Conservation (phyloP, 2,113 vertebrate genomes). For the Oryzias woworae region DNA sequence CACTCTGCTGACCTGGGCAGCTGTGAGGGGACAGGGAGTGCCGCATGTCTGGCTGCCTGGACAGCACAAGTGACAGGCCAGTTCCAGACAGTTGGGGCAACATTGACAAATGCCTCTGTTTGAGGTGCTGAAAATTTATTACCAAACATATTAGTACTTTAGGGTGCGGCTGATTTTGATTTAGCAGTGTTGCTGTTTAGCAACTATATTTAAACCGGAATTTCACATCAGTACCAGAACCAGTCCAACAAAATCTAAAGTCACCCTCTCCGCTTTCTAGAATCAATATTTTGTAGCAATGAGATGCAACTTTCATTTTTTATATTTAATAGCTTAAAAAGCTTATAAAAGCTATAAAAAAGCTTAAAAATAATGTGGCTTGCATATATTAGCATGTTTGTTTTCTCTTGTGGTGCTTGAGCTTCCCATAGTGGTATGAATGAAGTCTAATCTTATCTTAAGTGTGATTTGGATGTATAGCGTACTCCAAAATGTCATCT, state of each 20-base stretch:
- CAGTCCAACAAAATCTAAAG: slow-evolving; percentile 34
- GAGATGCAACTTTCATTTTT: too few species aligned
- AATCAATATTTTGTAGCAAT: slow-evolving; percentile 1
- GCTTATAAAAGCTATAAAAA: too few species aligned
- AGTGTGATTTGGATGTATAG: too few species aligned
- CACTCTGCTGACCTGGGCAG: slow-evolving; percentile 74
- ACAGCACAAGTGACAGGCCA: slow-evolving; percentile 56
- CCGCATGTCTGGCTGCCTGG: slow-evolving; percentile 69
- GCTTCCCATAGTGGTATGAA: too few species aligned
- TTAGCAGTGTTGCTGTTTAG: slow-evolving; percentile 51
- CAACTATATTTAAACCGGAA: slow-evolving; percentile 48
- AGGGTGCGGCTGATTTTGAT: slow-evolving; percentile 76
- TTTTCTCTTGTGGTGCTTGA: too few species aligned
- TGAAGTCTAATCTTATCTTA: too few species aligned
- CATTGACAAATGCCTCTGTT: slow-evolving; percentile 76
- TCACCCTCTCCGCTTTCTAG: not conserved
- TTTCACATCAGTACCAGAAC: slow-evolving; percentile 36
- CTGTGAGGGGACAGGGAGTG: slow-evolving; percentile 71
- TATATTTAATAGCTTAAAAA: too few species aligned
- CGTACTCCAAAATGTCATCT: not conserved
- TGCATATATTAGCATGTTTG: too few species aligned
- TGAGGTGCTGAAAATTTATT: slow-evolving; percentile 77
- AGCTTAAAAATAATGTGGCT: too few species aligned
- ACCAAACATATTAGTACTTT: slow-evolving; percentile 80
- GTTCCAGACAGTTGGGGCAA: slow-evolving; percentile 69